These are phyloP conservation scores for Tetramorium bicarinatum DNA, from an alignment of 2,888 invertebrate genomes.

Conservation along the genomic window DNA sequence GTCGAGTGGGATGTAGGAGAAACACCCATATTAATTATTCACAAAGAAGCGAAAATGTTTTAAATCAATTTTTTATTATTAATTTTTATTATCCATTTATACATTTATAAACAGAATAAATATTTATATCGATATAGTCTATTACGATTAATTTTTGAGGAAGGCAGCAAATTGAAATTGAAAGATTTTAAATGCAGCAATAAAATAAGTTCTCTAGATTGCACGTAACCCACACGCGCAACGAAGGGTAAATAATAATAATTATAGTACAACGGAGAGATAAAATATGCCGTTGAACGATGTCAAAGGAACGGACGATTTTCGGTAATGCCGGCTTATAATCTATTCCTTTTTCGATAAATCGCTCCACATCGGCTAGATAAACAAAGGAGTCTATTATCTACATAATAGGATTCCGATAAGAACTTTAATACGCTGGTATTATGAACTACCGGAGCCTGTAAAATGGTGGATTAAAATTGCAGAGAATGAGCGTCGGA, in stretches of 20 bases:
- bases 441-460: constrained; percentile 66
- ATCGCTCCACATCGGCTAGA: constrained; percentile 50
- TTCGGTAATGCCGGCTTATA: constrained; percentile 15
- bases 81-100: no score
- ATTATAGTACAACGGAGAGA: background rate
- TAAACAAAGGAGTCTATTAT: constrained; percentile 78
- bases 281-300: background rate
- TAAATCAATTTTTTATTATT: no score
- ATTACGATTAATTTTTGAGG: no score
- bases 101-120: no score
- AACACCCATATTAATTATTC: no score
- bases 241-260: background rate
- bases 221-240: no score
- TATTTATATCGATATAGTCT: no score
- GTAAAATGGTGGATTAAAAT: constrained; percentile 50
- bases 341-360: constrained; percentile 20
- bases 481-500: background rate
- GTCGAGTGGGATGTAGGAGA: no score
- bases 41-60: no score
- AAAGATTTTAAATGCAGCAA: no score
- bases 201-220: no score
- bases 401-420: constrained; percentile 77
- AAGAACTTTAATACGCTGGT: constrained; percentile 75
- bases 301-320: background rate
- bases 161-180: no score